Percentiles rank a stretch among this genome's conserved stretches.
phyloP scores from a whole-genome alignment of 2,888 invertebrate species.

The Ypsolopha sequella region DNA sequence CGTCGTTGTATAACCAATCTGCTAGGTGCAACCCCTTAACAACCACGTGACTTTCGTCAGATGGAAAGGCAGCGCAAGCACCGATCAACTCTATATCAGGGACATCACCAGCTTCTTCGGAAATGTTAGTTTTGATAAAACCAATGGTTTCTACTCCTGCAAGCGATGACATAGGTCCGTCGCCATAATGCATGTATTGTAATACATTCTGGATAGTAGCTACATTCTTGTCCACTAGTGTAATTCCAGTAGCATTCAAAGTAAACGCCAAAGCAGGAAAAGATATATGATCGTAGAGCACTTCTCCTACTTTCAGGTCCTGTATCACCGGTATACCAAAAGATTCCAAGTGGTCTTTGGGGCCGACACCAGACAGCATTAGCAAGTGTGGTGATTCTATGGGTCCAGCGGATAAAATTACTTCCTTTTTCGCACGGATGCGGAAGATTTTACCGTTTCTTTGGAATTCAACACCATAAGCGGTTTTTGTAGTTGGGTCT shows the following conservation, averaged over 20 bases:
- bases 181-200: constrained; percentile 46
- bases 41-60: constrained; percentile 61
- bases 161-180: constrained; percentile 64
- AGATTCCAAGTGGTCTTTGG: constrained; percentile 67
- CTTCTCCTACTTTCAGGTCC: constrained; percentile 76
- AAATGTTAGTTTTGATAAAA: constrained; percentile 70
- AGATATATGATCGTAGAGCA: constrained; percentile 76
- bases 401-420: constrained; percentile 77
- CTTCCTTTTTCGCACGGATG: constrained; percentile 61
- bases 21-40: constrained; percentile 46
- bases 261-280: constrained; percentile 69
- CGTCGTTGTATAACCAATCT: constrained; percentile 49
- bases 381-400: constrained; percentile 84
- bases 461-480: constrained; percentile 42
- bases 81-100: constrained; percentile 78
- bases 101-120: constrained; percentile 60
- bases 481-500: constrained; percentile 60
- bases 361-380: constrained; percentile 77
- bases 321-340: constrained; percentile 71
- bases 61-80: constrained; percentile 65
- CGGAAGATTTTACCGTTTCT: constrained; percentile 52
- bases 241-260: constrained; percentile 50
- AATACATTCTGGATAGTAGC: constrained; percentile 36
- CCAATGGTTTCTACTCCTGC: constrained; percentile 72
- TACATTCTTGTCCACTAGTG: constrained; percentile 32